These are phyloP conservation scores for Gymnothorax javanicus DNA, from an alignment of 2,797 vertebrate genomes.

Conservation along the genomic window DNA sequence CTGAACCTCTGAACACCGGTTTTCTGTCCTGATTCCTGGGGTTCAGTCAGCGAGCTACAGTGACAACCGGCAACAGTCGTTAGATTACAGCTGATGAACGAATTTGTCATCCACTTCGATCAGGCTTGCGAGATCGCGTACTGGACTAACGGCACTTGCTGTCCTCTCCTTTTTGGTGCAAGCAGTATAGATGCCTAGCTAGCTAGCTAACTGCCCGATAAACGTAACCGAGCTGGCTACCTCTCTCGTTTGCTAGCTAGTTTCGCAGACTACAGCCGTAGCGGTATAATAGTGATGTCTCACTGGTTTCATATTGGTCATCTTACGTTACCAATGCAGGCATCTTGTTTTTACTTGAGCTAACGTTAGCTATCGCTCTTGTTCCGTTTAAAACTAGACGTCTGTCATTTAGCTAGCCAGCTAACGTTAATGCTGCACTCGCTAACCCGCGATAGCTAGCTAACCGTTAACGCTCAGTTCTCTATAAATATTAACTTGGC, in stretches of 20 bases:
- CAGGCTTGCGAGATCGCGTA: not conserved
- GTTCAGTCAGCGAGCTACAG: not conserved
- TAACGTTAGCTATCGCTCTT: not conserved
- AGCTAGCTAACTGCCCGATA: not conserved
- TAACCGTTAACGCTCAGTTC: not conserved
- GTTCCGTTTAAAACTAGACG: not conserved
- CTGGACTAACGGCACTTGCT: not conserved
- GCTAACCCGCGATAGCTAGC: not conserved
- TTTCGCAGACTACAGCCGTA: not conserved
- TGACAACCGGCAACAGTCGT: conserved; percentile 21
- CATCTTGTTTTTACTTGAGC: not conserved
- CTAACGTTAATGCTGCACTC: not conserved
- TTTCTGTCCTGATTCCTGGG: not conserved
- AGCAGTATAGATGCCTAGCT: not conserved
- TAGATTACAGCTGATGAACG: not conserved
- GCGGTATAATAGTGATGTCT: not conserved
- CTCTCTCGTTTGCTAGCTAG: not conserved
- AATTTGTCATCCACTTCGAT: not conserved
- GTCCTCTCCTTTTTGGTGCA: not conserved
- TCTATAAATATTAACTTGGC: not conserved
- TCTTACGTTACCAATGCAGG: not conserved
- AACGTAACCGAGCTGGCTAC: not conserved
- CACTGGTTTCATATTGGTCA: not conserved
- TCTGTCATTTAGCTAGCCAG: not conserved
- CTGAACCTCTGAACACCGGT: conserved; percentile 4